Evolutionary conservation across 2,888 invertebrate species (phyloP).

Genomic region (Pogonocherus hispidulus): DNA sequence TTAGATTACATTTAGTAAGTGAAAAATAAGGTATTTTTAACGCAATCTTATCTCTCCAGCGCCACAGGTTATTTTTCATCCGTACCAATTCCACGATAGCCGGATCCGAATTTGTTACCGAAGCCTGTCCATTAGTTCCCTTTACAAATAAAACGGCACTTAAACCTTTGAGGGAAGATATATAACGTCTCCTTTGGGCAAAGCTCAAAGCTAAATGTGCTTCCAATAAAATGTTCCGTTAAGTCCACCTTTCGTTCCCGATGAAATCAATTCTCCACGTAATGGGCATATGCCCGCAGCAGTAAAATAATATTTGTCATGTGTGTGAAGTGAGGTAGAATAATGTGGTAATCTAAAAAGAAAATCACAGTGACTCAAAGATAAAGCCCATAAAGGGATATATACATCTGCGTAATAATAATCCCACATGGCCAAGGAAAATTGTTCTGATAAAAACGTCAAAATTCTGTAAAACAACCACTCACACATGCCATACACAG

Average conservation of each 20-base stretch:
- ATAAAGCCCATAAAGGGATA: too few species aligned
- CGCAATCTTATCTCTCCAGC: too few species aligned
- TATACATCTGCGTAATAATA: too few species aligned
- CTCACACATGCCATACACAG: too few species aligned
- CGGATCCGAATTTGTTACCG: conserved; percentile 16
- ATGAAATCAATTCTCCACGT: conserved; percentile 13
- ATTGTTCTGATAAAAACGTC: too few species aligned
- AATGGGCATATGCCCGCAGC: neutral
- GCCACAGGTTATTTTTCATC: neutral
- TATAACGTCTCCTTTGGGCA: conserved; percentile 30
- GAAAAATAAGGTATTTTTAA: too few species aligned
- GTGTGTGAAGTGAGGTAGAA: too few species aligned
- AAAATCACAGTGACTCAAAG: too few species aligned
- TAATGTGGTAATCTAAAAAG: too few species aligned
- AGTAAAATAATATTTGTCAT: neutral
- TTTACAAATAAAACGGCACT: conserved; percentile 25
- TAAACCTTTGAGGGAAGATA: conserved; percentile 21
- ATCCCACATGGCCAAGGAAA: too few species aligned
- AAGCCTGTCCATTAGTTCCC: conserved; percentile 20
- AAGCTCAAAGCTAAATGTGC: conserved; percentile 16
- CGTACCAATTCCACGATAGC: neutral
- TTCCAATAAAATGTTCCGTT: conserved; percentile 14
- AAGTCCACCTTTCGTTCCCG: conserved; percentile 10
- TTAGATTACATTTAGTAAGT: too few species aligned
- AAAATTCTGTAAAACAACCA: too few species aligned